Percentiles rank a stretch among this genome's conserved stretches.
Conservation (phyloP, 2,797 vertebrate genomes). For the Hapalemur alaotrensis region DNA sequence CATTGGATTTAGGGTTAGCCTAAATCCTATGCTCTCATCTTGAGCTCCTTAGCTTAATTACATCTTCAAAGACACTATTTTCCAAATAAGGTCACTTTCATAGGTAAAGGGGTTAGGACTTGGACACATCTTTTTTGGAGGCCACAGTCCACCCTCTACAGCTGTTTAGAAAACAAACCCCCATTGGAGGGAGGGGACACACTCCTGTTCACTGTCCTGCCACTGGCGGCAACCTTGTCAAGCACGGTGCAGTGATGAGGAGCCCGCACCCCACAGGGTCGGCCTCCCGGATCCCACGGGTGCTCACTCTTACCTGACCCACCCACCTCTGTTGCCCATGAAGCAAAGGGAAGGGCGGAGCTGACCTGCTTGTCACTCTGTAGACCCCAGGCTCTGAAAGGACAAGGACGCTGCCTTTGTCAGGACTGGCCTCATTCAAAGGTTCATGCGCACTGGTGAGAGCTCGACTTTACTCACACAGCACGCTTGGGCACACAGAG, state of each 20-base stretch:
- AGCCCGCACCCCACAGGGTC: not conserved
- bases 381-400: not conserved
- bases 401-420: not conserved
- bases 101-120: not conserved
- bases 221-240: not conserved
- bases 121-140: not conserved
- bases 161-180: not conserved
- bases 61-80: not conserved
- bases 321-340: too few species aligned
- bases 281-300: accelerated
- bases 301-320: not conserved
- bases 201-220: accelerated
- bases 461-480: accelerated
- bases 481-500: accelerated
- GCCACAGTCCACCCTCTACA: not conserved
- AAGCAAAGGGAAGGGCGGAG: not conserved
- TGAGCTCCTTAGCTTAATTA: not conserved
- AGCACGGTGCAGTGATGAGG: not conserved
- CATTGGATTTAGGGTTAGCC: not conserved
- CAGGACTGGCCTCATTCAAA: not conserved
- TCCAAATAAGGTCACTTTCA: not conserved
- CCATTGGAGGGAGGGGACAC: not conserved
- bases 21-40: not conserved
- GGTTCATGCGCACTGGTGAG: not conserved
- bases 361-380: not conserved